Evolutionary conservation across 1,140 invertebrate species (phyloP).

Genomic region (Dryas iulia): DNA sequence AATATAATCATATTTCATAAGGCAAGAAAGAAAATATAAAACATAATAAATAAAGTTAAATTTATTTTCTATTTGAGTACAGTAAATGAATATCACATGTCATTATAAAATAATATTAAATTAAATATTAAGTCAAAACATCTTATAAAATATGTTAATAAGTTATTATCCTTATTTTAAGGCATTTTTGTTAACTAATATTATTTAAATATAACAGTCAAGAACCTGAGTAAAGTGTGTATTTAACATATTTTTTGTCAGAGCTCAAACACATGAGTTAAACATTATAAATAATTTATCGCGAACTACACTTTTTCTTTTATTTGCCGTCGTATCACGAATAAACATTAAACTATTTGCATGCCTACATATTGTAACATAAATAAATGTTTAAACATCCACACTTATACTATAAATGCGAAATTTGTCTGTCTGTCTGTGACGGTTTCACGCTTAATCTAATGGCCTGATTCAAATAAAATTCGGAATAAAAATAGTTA

Average conservation of each 20-base stretch:
- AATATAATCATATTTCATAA: no score
- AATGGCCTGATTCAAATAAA: no score
- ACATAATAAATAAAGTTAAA: not conserved
- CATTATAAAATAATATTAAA: not conserved
- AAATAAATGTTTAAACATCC: no score
- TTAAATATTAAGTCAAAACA: not conserved
- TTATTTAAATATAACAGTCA: no score
- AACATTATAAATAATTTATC: not conserved
- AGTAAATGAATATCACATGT: not conserved
- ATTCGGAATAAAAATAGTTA: no score
- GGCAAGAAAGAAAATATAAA: not conserved
- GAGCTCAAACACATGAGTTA: not conserved
- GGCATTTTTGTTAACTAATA: no score
- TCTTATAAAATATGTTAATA: no score
- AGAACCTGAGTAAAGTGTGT: no score
- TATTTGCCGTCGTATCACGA: slow-evolving; percentile 7
- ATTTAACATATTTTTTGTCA: not conserved
- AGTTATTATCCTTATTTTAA: no score
- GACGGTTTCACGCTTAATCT: no score
- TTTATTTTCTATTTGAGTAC: not conserved
- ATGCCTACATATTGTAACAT: not conserved
- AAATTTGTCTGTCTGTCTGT: no score
- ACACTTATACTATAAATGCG: no score
- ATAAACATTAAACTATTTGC: not conserved
- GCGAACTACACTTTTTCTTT: not conserved